A percentile compares a stretch with the other conserved stretches of the same genome.
phyloP scores from a whole-genome alignment of 2,113 vertebrate species.

The Jaculus jaculus region DNA sequence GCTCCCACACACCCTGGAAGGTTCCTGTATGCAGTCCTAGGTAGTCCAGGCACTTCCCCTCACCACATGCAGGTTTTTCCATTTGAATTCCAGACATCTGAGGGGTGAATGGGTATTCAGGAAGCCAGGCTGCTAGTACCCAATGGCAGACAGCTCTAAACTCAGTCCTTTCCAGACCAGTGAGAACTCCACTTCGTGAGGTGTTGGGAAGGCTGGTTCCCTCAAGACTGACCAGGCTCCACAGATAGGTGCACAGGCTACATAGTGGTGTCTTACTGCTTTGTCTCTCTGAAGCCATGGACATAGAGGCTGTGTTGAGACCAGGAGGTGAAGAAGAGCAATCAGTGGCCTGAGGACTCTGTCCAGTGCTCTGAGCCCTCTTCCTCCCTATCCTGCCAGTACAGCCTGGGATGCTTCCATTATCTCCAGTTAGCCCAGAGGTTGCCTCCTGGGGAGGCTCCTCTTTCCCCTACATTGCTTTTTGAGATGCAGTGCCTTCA shows the following conservation, averaged over 20 bases:
- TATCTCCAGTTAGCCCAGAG: background rate
- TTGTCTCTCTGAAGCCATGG: background rate
- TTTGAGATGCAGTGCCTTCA: background rate
- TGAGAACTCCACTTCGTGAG: background rate
- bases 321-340: background rate
- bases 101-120: fast-evolving
- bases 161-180: background rate
- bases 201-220: background rate
- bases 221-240: background rate
- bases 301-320: background rate
- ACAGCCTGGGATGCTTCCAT: background rate
- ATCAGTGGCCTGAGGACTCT: background rate
- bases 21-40: fast-evolving
- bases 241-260: background rate
- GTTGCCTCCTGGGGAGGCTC: background rate
- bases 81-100: constrained; percentile 44
- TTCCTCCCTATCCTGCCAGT: background rate
- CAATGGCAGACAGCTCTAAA: background rate
- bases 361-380: too few relatives aligned
- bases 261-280: background rate
- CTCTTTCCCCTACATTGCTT: background rate
- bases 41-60: background rate
- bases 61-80: background rate
- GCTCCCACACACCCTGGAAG: background rate
- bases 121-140: background rate